Evolutionary conservation across 2,888 invertebrate species (phyloP).

Genomic region (Odontomyia ornata): DNA sequence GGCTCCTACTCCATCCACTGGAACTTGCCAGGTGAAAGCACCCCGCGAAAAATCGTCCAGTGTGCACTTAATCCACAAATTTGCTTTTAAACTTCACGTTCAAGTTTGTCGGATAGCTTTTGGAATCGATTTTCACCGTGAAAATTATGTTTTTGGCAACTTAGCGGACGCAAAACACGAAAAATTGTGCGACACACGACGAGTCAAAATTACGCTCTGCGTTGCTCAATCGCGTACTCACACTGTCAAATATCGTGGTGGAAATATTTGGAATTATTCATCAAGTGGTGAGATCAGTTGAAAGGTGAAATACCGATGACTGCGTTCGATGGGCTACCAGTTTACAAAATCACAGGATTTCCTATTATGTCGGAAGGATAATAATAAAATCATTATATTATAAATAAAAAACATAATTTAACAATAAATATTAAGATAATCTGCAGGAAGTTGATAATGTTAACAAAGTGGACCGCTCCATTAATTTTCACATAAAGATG

Average conservation of each 20-base stretch:
- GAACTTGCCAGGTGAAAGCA: conserved; percentile 21
- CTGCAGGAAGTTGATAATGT: too few species aligned
- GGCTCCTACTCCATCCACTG: not conserved
- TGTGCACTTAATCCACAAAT: not conserved
- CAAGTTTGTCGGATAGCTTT: not conserved
- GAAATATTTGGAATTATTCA: not conserved
- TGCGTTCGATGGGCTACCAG: not conserved
- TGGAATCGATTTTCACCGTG: not conserved
- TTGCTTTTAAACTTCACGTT: not conserved
- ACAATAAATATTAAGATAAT: too few species aligned
- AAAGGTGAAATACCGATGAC: too few species aligned
- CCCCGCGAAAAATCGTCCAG: not conserved
- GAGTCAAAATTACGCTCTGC: conserved; percentile 7
- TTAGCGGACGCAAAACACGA: conserved; percentile 5
- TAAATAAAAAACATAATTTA: too few species aligned
- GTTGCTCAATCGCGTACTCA: conserved; percentile 37
- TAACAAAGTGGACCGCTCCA: too few species aligned
- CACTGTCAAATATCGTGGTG: conserved; percentile 7
- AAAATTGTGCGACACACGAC: conserved; percentile 22
- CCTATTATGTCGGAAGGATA: too few species aligned
- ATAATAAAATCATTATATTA: too few species aligned
- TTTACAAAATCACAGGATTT: too few species aligned
- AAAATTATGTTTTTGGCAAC: not conserved
- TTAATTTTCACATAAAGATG: too few species aligned
- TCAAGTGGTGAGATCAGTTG: too few species aligned